Conservation (phyloP, 2,888 invertebrate genomes). For the Diogma glabrata region DNA sequence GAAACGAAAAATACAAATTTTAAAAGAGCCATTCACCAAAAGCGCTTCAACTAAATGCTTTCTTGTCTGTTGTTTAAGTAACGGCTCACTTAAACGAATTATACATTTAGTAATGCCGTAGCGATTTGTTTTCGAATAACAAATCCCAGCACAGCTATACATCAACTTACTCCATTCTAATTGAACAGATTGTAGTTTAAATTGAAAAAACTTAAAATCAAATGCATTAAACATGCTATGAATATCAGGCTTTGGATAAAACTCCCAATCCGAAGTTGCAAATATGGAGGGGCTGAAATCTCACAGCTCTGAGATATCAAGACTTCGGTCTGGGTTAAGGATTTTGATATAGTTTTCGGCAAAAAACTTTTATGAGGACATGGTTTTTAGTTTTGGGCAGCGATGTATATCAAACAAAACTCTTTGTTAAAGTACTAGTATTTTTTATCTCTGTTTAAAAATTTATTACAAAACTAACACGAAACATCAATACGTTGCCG, state of each 20-base stretch:
- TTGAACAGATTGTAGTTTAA: constrained; percentile 60
- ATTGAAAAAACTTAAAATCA: constrained; percentile 74
- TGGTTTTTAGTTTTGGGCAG: too few species aligned
- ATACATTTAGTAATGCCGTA: constrained; percentile 27
- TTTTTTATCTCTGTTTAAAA: too few species aligned
- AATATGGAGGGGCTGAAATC: too few species aligned
- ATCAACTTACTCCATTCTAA: constrained; percentile 93
- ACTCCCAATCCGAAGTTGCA: constrained; percentile 55
- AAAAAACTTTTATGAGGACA: too few species aligned
- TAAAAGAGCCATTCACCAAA: constrained; percentile 50
- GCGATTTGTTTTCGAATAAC: constrained; percentile 35
- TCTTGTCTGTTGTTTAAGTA: constrained; percentile 82
- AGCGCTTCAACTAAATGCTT: constrained; percentile 94
- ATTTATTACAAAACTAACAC: too few species aligned
- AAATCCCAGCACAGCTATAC: constrained; percentile 53
- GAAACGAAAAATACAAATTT: not conserved
- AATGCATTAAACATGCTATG: constrained; percentile 75
- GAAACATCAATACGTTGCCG: too few species aligned
- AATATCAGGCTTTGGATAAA: constrained; percentile 93
- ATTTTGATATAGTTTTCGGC: too few species aligned
- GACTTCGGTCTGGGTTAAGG: too few species aligned
- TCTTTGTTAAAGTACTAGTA: too few species aligned
- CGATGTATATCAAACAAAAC: too few species aligned
- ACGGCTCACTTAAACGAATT: constrained; percentile 66
- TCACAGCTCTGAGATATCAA: too few species aligned